These are phyloP conservation scores for Solen grandis DNA, from an alignment of 1,140 invertebrate species.

Conservation along the genomic window DNA sequence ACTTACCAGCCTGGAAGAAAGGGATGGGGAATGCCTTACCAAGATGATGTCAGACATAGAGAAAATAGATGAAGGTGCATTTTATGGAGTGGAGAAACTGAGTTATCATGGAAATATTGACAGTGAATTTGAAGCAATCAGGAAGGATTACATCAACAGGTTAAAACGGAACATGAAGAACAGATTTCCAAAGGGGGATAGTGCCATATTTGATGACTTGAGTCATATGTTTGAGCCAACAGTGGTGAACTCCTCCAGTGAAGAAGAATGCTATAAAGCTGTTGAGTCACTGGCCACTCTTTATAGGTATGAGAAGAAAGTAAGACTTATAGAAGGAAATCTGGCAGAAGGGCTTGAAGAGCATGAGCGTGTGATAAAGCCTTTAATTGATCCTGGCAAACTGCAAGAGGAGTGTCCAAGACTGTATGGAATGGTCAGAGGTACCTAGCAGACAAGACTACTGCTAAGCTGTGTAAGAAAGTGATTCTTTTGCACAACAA, in stretches of 20 bases:
- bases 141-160: too few relatives aligned
- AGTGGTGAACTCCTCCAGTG: too few relatives aligned
- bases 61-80: constrained; percentile 2
- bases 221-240: background rate
- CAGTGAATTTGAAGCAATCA: too few relatives aligned
- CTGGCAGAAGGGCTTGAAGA: background rate
- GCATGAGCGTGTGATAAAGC: background rate
- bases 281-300: background rate
- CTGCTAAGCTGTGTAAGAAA: background rate
- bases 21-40: constrained; percentile 10
- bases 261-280: background rate
- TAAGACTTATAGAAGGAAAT: background rate
- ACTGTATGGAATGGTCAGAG: background rate
- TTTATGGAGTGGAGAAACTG: background rate
- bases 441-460: background rate
- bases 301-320: constrained; percentile 6
- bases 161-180: too few relatives aligned
- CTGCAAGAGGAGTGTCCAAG: background rate
- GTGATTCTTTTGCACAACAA: background rate
- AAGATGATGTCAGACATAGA: constrained; percentile 6
- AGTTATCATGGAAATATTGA: background rate
- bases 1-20: background rate
- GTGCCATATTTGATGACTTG: background rate
- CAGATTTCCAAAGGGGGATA: too few relatives aligned
- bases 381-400: background rate